phyloP scores from a whole-genome alignment of 2,888 invertebrate species.

The Ecliptopera silaceata region DNA sequence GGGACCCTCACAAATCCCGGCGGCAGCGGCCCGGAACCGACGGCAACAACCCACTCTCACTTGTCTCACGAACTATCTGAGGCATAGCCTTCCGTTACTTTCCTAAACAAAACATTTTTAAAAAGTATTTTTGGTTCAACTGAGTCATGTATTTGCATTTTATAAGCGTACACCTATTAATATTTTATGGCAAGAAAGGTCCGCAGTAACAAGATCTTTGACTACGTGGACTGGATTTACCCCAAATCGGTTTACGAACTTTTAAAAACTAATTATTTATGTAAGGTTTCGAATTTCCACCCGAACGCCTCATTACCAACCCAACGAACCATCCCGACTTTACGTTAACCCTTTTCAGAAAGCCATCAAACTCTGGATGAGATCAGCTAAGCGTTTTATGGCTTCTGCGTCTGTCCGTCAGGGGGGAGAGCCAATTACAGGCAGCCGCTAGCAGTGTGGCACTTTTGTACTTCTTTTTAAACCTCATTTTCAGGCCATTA shows the following conservation, averaged over 20 bases:
- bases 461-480: background rate
- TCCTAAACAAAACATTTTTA: too few species aligned
- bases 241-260: too few species aligned
- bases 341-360: constrained; percentile 18
- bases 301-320: constrained; percentile 6
- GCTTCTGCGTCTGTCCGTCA: constrained; percentile 9
- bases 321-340: constrained; percentile 1
- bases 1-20: constrained; percentile 8
- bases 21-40: constrained; percentile 8
- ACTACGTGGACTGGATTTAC: too few species aligned
- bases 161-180: too few species aligned
- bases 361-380: constrained; percentile 16
- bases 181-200: too few species aligned
- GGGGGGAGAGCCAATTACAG: background rate
- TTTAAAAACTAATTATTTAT: background rate
- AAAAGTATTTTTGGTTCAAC: too few species aligned
- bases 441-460: background rate
- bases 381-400: constrained; percentile 19
- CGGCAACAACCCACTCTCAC: background rate
- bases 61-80: background rate
- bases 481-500: too few species aligned
- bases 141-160: too few species aligned
- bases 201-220: too few species aligned
- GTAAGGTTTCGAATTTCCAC: background rate
- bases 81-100: too few species aligned